These are phyloP conservation scores for Crotophaga sulcirostris DNA, from an alignment of 2,113 vertebrate genomes.

Conservation along the genomic window DNA sequence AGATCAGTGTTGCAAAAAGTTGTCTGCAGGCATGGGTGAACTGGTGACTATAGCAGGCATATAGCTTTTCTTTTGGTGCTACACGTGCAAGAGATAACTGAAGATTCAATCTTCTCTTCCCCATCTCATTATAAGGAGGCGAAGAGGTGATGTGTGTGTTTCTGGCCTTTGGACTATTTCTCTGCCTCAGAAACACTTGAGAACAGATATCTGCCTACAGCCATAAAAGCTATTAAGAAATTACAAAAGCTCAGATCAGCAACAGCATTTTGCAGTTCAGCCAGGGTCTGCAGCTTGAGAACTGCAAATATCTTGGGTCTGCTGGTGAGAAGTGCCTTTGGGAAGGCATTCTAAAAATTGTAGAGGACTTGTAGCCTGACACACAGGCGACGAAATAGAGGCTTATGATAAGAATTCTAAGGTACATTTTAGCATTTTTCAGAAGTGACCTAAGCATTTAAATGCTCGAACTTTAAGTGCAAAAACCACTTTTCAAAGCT, in stretches of 20 bases:
- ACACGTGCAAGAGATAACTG: neutral
- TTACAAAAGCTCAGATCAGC: slow-evolving; percentile 43
- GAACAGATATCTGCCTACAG: slow-evolving; percentile 34
- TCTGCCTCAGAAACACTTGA: slow-evolving; percentile 24
- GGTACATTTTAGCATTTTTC: neutral
- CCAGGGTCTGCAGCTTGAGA: slow-evolving; percentile 6
- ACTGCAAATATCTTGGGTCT: neutral
- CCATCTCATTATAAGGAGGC: slow-evolving; percentile 12
- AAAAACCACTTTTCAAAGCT: neutral
- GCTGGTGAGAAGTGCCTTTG: neutral
- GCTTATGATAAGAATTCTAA: neutral
- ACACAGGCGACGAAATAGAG: neutral
- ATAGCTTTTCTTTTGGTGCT: neutral
- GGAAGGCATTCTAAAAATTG: slow-evolving; percentile 9
- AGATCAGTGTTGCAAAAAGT: neutral
- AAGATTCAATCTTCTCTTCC: slow-evolving; percentile 36
- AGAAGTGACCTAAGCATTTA: neutral
- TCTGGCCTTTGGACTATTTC: slow-evolving; percentile 24
- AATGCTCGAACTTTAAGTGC: neutral
- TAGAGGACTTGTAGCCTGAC: neutral
- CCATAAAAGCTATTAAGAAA: slow-evolving; percentile 63
- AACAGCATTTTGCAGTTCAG: slow-evolving; percentile 27
- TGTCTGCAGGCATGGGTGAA: neutral
- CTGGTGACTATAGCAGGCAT: neutral
- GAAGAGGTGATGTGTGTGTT: slow-evolving; percentile 21